Evolutionary conservation across 1,140 invertebrate species (phyloP).

Genomic region (Aphidius ervi): DNA sequence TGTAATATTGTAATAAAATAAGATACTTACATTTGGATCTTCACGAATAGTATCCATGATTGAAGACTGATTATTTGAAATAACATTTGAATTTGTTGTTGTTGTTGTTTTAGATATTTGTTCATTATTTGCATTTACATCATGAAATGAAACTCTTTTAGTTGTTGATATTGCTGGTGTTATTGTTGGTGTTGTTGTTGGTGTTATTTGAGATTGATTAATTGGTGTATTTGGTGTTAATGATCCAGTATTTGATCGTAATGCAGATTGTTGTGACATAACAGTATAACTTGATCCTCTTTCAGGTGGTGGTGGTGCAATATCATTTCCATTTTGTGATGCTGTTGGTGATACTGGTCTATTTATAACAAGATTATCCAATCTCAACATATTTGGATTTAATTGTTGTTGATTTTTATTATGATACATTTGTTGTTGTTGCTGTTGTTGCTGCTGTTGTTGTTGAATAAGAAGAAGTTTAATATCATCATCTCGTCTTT

Average conservation of each 20-base stretch:
- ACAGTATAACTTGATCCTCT: constrained; percentile 77
- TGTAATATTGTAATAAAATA: constrained; percentile 4
- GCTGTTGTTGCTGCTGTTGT: constrained; percentile 45
- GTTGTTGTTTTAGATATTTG: constrained; percentile 26
- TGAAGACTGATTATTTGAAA: constrained; percentile 40
- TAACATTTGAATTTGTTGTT: constrained; percentile 33
- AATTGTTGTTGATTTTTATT: constrained; percentile 37
- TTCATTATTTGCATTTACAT: constrained; percentile 60
- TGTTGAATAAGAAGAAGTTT: constrained; percentile 43
- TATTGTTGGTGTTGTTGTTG: constrained; percentile 43
- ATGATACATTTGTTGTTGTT: constrained; percentile 36
- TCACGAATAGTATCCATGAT: constrained; percentile 64
- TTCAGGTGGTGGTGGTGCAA: constrained; percentile 69
- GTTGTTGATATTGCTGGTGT: constrained; percentile 36
- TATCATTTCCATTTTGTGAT: constrained; percentile 42
- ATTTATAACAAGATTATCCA: constrained; percentile 58
- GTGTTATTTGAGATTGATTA: constrained; percentile 32
- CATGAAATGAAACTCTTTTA: constrained; percentile 74
- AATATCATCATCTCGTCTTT: constrained; percentile 51
- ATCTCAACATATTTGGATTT: constrained; percentile 48
- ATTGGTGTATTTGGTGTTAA: constrained; percentile 45
- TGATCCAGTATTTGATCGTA: constrained; percentile 46
- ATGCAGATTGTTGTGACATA: constrained; percentile 63
- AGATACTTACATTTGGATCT: constrained; percentile 72
- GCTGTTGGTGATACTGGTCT: constrained; percentile 44